Conservation (phyloP, 2,797 vertebrate species). For the Pseudochromis fuscus region DNA sequence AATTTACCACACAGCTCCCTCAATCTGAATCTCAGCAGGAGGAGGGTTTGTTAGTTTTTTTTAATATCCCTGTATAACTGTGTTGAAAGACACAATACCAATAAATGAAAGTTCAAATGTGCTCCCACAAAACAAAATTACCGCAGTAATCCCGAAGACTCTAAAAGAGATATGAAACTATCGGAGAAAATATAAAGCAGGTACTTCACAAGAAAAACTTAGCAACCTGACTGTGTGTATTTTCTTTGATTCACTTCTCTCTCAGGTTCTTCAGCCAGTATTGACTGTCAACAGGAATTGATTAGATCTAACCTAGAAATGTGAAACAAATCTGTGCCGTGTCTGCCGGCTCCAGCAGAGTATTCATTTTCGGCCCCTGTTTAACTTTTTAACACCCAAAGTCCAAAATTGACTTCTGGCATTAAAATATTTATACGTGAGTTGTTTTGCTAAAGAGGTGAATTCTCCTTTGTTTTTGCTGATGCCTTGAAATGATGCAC, state of each 20-base stretch:
- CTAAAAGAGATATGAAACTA: background rate
- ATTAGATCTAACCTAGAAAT: slow-evolving; percentile 70
- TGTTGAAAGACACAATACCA: background rate
- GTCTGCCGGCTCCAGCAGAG: slow-evolving; percentile 32
- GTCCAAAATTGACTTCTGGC: slow-evolving; percentile 29
- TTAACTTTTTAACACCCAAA: slow-evolving; percentile 47
- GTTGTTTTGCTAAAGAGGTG: slow-evolving; percentile 29
- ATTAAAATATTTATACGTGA: slow-evolving; percentile 26
- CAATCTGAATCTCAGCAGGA: slow-evolving; percentile 14
- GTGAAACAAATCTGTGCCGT: slow-evolving; percentile 53
- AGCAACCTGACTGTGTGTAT: slow-evolving; percentile 7
- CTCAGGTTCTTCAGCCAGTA: slow-evolving; percentile 59
- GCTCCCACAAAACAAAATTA: background rate
- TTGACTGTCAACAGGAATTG: slow-evolving; percentile 70
- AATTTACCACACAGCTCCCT: no score
- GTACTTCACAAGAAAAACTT: slow-evolving; percentile 8
- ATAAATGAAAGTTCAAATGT: background rate
- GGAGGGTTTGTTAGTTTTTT: background rate
- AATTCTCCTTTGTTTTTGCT: slow-evolving; percentile 9
- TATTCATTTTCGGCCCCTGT: slow-evolving; percentile 34
- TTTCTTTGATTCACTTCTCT: slow-evolving; percentile 63
- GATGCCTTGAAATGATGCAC: background rate
- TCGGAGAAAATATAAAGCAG: slow-evolving; percentile 1
- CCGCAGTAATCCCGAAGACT: background rate
- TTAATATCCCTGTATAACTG: background rate